phyloP scores from a whole-genome alignment of 2,797 vertebrate genomes.

The Heterohyrax brucei region DNA sequence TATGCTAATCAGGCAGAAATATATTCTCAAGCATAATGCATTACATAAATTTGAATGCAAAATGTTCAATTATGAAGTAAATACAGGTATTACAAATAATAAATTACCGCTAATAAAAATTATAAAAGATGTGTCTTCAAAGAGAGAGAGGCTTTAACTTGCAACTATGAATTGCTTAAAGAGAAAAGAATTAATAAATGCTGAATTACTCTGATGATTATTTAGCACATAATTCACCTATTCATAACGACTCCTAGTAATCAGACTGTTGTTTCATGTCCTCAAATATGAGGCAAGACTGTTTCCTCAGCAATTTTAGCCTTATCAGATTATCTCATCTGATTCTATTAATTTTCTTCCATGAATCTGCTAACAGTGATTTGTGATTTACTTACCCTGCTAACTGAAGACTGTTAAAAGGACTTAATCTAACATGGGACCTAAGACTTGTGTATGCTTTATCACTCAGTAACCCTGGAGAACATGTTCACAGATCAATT shows the following conservation, averaged over 20 bases:
- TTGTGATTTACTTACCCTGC: conserved; percentile 92
- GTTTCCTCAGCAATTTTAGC: conserved; percentile 91
- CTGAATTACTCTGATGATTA: conserved; percentile 90
- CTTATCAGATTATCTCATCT: conserved; percentile 93
- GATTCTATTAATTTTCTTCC: conserved; percentile 93
- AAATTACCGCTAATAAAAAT: conserved; percentile 93
- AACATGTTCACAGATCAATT: conserved; percentile 89
- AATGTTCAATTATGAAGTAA: conserved; percentile 94
- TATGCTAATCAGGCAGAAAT: conserved; percentile 93
- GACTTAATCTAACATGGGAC: conserved; percentile 91
- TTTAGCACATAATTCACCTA: conserved; percentile 91
- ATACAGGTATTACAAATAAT: conserved; percentile 93
- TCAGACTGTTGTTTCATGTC: conserved; percentile 89
- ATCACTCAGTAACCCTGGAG: conserved; percentile 84
- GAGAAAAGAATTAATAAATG: conserved; percentile 93
- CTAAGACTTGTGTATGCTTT: conserved; percentile 87
- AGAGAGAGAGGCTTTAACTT: conserved; percentile 90
- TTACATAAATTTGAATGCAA: conserved; percentile 94
- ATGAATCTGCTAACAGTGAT: conserved; percentile 92
- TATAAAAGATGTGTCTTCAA: conserved; percentile 91
- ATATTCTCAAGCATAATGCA: conserved; percentile 92
- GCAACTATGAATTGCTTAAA: conserved; percentile 90
- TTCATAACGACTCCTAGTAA: conserved; percentile 89
- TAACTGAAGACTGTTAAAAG: conserved; percentile 92
- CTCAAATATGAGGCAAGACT: conserved; percentile 88